phyloP scores from a whole-genome alignment of 2,888 invertebrate genomes.

The Campoplex capitator region DNA sequence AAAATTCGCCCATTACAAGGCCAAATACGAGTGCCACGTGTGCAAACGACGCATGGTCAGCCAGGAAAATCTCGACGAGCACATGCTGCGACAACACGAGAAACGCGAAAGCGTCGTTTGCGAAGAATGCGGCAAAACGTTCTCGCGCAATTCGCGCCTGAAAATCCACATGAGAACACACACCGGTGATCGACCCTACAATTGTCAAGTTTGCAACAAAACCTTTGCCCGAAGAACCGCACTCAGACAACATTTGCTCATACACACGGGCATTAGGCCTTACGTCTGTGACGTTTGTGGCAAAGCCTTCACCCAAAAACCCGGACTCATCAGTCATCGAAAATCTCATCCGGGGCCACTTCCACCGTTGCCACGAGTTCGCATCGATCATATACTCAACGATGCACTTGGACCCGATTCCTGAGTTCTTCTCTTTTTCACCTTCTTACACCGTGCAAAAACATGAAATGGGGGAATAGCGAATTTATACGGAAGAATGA shows the following conservation, averaged over 20 bases:
- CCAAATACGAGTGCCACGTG: slow-evolving; percentile 82
- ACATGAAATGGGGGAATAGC: not conserved
- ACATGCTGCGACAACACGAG: slow-evolving; percentile 82
- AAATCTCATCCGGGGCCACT: slow-evolving; percentile 82
- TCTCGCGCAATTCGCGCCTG: slow-evolving; percentile 80
- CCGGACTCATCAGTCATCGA: slow-evolving; percentile 81
- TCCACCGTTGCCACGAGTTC: slow-evolving; percentile 82
- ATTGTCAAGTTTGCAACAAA: slow-evolving; percentile 80
- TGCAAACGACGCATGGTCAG: slow-evolving; percentile 84
- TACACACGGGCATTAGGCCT: slow-evolving; percentile 81
- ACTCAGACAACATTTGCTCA: slow-evolving; percentile 81
- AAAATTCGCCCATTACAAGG: slow-evolving; percentile 82
- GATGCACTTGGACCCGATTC: slow-evolving; percentile 70
- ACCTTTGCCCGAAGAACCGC: slow-evolving; percentile 80
- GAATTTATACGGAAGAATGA: not conserved
- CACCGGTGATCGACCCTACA: slow-evolving; percentile 81
- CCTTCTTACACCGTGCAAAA: not conserved
- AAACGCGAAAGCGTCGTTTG: slow-evolving; percentile 82
- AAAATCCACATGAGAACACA: slow-evolving; percentile 83
- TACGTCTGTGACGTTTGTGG: slow-evolving; percentile 83
- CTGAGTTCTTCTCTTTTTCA: not conserved
- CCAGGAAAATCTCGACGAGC: slow-evolving; percentile 84
- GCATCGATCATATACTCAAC: slow-evolving; percentile 80
- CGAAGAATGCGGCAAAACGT: slow-evolving; percentile 83
- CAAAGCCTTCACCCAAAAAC: slow-evolving; percentile 82